Evolutionary conservation across 2,113 vertebrate genomes (phyloP).

Genomic region (Formicarius rufipectus): DNA sequence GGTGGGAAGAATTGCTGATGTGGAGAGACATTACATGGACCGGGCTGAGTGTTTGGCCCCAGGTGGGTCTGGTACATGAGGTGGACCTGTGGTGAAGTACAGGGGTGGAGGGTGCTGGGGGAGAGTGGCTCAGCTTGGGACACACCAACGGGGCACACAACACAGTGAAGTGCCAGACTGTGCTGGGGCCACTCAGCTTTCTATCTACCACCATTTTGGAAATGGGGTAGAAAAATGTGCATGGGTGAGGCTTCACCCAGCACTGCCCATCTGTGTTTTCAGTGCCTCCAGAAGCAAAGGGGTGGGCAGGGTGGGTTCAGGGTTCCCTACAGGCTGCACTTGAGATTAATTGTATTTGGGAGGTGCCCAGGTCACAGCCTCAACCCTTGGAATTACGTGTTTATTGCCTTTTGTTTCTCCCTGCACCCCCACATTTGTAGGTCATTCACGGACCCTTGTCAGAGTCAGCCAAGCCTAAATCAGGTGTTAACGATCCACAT

Average conservation of each 20-base stretch:
- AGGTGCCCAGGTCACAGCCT: background rate
- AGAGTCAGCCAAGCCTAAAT: background rate
- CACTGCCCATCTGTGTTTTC: background rate
- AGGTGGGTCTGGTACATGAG: background rate
- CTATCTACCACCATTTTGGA: background rate
- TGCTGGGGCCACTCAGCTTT: background rate
- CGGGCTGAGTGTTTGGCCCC: background rate
- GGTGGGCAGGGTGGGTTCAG: accelerated
- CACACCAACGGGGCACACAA: accelerated
- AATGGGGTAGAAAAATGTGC: accelerated
- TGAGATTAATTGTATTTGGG: background rate
- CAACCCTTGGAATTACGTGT: background rate
- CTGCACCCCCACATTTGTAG: background rate
- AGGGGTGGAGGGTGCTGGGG: background rate
- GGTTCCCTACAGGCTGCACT: background rate
- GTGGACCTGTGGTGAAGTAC: background rate
- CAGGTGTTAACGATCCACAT: background rate
- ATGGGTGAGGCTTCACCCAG: background rate
- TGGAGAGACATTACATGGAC: accelerated
- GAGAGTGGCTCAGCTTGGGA: background rate
- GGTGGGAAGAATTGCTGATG: background rate
- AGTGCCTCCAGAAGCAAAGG: background rate
- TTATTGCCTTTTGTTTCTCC: background rate
- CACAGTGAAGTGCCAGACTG: background rate
- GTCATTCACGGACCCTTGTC: background rate